phyloP scores from a whole-genome alignment of 2,113 vertebrate species.

The Protobothrops mucrosquamatus region DNA sequence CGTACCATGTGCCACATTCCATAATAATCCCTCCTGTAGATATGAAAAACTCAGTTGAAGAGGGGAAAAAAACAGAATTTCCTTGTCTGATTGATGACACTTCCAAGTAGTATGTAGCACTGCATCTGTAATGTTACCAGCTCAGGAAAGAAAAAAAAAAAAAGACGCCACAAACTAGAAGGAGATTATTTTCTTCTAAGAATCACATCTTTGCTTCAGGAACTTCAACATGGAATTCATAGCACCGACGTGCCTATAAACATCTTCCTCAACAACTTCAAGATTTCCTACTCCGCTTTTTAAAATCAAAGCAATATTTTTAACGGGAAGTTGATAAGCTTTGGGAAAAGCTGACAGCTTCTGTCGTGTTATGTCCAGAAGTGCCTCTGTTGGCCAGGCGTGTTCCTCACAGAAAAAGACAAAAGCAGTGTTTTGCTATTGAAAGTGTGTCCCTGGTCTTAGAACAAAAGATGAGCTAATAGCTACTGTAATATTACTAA shows the following conservation, averaged over 20 bases:
- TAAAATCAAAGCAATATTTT: background rate
- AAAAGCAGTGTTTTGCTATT: background rate
- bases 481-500: background rate
- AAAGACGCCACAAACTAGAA: too few relatives aligned
- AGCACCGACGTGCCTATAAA: background rate
- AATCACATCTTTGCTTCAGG: background rate
- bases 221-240: background rate
- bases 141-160: background rate
- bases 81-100: background rate
- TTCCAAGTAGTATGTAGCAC: background rate
- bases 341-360: background rate
- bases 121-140: background rate
- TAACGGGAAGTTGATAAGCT: background rate
- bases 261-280: background rate
- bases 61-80: background rate
- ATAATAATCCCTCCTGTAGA: background rate
- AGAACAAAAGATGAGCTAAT: background rate
- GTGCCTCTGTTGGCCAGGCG: background rate
- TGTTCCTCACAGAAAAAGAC: background rate
- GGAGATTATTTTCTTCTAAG: background rate
- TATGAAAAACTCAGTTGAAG: background rate
- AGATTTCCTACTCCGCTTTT: background rate
- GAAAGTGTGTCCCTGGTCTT: background rate
- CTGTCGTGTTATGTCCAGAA: background rate
- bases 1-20: background rate